Conservation (phyloP, 2,888 invertebrate species). For the Galerucella calmariensis region DNA sequence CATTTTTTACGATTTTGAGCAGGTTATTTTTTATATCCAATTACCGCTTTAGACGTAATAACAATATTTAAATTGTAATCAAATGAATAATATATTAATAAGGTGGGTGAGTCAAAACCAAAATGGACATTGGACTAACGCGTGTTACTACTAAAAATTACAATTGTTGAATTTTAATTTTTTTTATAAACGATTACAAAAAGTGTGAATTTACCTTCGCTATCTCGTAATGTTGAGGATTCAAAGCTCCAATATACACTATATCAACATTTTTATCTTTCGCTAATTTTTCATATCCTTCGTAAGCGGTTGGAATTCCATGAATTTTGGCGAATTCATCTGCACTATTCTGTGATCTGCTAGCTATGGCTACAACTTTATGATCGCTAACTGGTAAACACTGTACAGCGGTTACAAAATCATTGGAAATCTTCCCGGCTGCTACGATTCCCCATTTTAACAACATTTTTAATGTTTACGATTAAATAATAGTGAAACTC, state of each 20-base stretch:
- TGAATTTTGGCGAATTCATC: slow-evolving; percentile 80
- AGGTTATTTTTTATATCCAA: no score
- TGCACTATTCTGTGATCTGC: slow-evolving; percentile 78
- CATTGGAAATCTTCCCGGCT: slow-evolving; percentile 87
- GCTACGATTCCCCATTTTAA: slow-evolving; percentile 88
- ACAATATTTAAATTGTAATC: no score
- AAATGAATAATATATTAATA: no score
- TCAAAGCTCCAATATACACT: slow-evolving; percentile 84
- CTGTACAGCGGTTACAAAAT: slow-evolving; percentile 79
- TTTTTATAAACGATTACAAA: background rate
- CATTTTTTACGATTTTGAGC: no score
- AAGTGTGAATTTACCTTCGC: slow-evolving; percentile 68
- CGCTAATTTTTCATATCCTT: slow-evolving; percentile 81
- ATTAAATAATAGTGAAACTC: background rate
- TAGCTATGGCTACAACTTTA: slow-evolving; percentile 80
- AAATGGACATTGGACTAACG: no score
- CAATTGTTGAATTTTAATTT: background rate
- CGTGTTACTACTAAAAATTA: no score
- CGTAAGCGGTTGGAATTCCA: slow-evolving; percentile 77
- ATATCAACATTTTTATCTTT: slow-evolving; percentile 81
- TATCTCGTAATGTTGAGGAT: slow-evolving; percentile 78
- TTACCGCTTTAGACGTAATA: no score
- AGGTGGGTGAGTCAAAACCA: no score
- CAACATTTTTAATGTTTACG: slow-evolving; percentile 62
- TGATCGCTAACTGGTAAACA: slow-evolving; percentile 77